These are phyloP conservation scores for Dione juno DNA, from an alignment of 2,888 invertebrate genomes.

Conservation along the genomic window DNA sequence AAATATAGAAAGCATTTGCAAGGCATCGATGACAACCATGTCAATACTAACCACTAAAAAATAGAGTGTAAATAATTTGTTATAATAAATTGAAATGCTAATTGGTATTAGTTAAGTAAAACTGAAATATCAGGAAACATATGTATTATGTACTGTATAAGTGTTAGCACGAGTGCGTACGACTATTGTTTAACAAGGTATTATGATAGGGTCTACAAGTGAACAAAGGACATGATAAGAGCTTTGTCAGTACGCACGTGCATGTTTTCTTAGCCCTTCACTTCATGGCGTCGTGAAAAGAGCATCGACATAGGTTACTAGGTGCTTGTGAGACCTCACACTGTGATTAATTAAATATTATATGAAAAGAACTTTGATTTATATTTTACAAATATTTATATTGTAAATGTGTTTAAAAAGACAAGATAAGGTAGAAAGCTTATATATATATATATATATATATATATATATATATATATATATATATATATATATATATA, in stretches of 20 bases:
- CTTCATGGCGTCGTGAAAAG: conserved; percentile 53
- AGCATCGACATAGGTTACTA: conserved; percentile 49
- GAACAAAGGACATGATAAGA: conserved; percentile 64
- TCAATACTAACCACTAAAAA: conserved; percentile 24
- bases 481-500: too few relatives aligned
- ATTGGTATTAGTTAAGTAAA: conserved; percentile 2
- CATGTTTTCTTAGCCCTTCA: conserved; percentile 61
- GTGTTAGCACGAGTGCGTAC: conserved; percentile 4
- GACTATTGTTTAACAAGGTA: conserved; percentile 12
- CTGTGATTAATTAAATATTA: conserved; percentile 2
- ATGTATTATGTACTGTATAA: conserved; percentile 11
- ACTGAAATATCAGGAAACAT: conserved; percentile 9
- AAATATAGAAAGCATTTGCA: conserved; percentile 67
- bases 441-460: too few relatives aligned
- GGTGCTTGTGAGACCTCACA: conserved; percentile 11
- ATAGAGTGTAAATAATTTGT: conserved; percentile 6
- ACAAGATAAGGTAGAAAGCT: too few relatives aligned
- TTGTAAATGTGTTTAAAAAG: background rate
- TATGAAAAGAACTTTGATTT: background rate
- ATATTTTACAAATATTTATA: background rate
- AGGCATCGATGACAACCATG: conserved; percentile 51
- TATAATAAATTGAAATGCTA: background rate
- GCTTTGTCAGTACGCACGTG: conserved; percentile 68
- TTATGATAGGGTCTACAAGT: conserved; percentile 37
- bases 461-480: too few relatives aligned